Conservation (phyloP, 2,888 invertebrate species). For the Pyrrhosoma nymphula region DNA sequence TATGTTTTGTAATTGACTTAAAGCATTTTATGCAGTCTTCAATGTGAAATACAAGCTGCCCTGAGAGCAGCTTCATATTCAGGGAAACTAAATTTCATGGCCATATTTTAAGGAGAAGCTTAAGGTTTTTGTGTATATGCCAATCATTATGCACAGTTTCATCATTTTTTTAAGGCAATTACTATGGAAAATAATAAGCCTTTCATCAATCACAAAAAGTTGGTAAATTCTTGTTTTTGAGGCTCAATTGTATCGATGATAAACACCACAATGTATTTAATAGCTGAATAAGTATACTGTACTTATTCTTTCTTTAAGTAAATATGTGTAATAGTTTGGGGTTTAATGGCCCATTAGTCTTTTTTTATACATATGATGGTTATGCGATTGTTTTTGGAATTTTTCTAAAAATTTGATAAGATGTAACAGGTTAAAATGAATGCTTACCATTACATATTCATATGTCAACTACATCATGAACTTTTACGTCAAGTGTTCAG, state of each 20-base stretch:
- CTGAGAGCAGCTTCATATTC: slow-evolving; percentile 33
- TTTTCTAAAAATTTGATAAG: slow-evolving; percentile 32
- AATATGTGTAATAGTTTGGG: slow-evolving; percentile 17
- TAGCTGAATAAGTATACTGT: background rate
- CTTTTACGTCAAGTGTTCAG: background rate
- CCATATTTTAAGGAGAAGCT: background rate
- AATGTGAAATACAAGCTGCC: background rate
- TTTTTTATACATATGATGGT: slow-evolving; percentile 8
- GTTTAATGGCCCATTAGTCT: background rate
- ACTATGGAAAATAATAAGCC: background rate
- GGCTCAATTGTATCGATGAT: slow-evolving; percentile 23
- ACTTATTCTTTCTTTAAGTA: slow-evolving; percentile 25
- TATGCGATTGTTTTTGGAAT: background rate
- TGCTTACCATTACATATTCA: background rate
- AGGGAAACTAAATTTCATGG: slow-evolving; percentile 34
- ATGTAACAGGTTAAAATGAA: background rate
- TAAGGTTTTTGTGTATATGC: background rate
- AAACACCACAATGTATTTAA: background rate
- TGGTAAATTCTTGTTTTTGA: slow-evolving; percentile 7
- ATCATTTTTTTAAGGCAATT: background rate
- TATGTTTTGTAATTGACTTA: background rate
- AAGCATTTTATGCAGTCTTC: background rate
- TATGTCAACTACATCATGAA: background rate
- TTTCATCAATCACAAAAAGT: background rate
- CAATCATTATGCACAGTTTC: background rate